Base-by-base conservation (phyloP, 2,888 invertebrate genomes). In the Amiota minor region DNA sequence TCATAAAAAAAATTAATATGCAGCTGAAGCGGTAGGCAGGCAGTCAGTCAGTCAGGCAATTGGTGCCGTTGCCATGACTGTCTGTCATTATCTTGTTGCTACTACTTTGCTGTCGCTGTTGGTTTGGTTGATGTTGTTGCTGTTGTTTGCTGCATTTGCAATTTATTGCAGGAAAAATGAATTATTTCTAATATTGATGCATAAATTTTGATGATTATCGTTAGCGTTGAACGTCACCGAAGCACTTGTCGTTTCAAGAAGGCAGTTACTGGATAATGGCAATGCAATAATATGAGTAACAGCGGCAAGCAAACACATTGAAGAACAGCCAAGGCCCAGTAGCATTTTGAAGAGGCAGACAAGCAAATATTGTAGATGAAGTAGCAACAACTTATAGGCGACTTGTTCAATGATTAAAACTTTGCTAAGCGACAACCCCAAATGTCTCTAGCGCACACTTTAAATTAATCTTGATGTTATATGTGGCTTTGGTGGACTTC, bases 141-240 rank as follows among this genome's bases (percentile, higher is more conserved):
- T 59, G 59, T 59, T 59, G 18, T 59, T 59, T 80, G 81, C 83
- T 77, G 80, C 83, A 81, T 77, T 77, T 82, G 83, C 81, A 85
- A 84, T 85, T 84, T 81, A 83, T 85, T 78, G 75, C 70, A 75
- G 79, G 35, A 35, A 35, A 8, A 46, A 76, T 78, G 78, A 80
- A 78, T 81, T 81, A 79, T 82, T 84, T 84, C 77, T 79, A 80
- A 78, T 81, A 78, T 80, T 81, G 71, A 74, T 16, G 78, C 80
- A 84, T 84, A 82, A 84, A 82, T 84, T 80, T 80, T 77, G 74
- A 73, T 79, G 79, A 81, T 80, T 77, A 84, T 80, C 79, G 71
- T 53, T 2, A 53, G 9, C 53, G 53, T 16, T n/a, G 16, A 53
- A 9, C 53, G 9, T 53, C 53, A 1, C n/a, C 53, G 16, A 16